Percentiles rank a stretch among this genome's conserved stretches.
phyloP scores from a whole-genome alignment of 2,113 vertebrate species.

The Orientallactaga bullata region DNA sequence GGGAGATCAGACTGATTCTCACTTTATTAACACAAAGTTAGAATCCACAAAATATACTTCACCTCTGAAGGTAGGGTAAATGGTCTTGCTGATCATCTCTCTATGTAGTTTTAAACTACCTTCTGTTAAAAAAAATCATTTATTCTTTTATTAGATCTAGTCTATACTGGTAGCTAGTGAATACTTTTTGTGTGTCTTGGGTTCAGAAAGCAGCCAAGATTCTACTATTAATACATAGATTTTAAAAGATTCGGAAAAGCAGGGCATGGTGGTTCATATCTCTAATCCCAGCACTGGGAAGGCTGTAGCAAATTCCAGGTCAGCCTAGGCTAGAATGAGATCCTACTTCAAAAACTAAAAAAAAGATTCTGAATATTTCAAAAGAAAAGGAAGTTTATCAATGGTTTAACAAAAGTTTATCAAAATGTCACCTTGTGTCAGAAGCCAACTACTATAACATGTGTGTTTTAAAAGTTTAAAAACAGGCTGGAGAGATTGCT shows the following conservation, averaged over 20 bases:
- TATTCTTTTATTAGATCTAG: no score
- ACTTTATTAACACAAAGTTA: not conserved
- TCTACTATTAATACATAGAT: not conserved
- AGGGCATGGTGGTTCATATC: no score
- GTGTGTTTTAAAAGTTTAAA: no score
- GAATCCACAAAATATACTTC: no score
- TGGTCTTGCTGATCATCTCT: not conserved
- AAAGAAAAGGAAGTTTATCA: not conserved
- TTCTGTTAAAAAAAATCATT: no score
- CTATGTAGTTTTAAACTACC: not conserved
- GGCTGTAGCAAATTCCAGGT: no score
- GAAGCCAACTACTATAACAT: no score
- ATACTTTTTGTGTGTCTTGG: not conserved
- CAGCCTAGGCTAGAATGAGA: no score
- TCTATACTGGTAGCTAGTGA: not conserved
- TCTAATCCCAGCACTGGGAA: no score
- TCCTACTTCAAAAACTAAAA: not conserved
- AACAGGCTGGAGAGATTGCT: no score
- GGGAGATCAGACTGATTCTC: not conserved
- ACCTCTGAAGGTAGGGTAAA: not conserved
- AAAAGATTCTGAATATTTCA: not conserved
- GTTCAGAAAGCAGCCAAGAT: constrained; percentile 20
- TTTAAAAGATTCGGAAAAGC: no score
- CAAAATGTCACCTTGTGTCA: no score
- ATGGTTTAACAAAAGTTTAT: not conserved